Conservation (phyloP, 1,140 invertebrate genomes). For the Drosophila paulistorum region DNA sequence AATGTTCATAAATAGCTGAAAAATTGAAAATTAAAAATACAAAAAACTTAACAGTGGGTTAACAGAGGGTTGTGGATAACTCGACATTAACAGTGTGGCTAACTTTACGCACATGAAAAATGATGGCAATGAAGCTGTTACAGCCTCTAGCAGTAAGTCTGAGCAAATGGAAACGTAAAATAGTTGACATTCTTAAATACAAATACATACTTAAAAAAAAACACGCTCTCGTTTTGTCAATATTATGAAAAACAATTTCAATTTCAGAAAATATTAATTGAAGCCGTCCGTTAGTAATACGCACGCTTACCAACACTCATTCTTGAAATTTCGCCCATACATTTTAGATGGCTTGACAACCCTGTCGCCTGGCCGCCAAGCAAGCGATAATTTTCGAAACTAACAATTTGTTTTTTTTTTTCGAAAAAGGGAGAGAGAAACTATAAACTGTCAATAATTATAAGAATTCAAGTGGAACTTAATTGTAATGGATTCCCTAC, state of each 20-base stretch:
- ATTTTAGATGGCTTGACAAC: background rate
- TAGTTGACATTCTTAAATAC: slow-evolving; percentile 2
- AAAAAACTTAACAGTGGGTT: too few species aligned
- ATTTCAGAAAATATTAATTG: too few species aligned
- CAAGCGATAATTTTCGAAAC: slow-evolving; percentile 14
- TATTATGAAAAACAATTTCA: too few species aligned
- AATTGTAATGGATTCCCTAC: slow-evolving; percentile 24
- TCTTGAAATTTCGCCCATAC: too few species aligned
- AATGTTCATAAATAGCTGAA: too few species aligned
- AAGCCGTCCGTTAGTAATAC: too few species aligned
- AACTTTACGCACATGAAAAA: too few species aligned
- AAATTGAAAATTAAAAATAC: too few species aligned
- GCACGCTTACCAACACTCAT: too few species aligned
- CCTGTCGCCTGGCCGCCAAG: slow-evolving; percentile 22
- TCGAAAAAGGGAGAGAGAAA: background rate
- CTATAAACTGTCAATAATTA: background rate
- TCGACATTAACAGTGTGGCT: too few species aligned
- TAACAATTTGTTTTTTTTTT: background rate
- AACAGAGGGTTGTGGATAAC: too few species aligned
- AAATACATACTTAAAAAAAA: slow-evolving; percentile 11
- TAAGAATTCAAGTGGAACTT: background rate
- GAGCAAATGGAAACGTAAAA: slow-evolving; percentile 52
- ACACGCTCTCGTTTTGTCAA: too few species aligned
- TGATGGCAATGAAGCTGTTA: background rate
- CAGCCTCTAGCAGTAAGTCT: background rate